Conservation (phyloP, 2,888 invertebrate species). For the Sarcophaga subvicina region DNA sequence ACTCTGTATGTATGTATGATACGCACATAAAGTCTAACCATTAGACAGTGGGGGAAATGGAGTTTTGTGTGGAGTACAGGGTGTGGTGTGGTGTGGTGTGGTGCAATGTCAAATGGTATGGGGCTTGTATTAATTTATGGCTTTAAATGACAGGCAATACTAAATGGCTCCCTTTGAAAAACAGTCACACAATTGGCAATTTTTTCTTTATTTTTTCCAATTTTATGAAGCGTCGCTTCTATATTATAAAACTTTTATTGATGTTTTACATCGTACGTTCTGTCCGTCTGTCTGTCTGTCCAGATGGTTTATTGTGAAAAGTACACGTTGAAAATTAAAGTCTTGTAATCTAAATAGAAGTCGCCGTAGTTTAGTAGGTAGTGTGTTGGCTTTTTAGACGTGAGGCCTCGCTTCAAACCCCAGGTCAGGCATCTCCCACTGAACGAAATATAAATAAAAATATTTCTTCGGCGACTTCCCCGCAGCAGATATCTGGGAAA, state of each 20-base stretch:
- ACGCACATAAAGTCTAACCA: background rate
- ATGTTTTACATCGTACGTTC: constrained; percentile 6
- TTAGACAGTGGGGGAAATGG: background rate
- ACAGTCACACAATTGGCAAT: background rate
- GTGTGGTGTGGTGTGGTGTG: background rate
- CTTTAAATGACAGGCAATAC: constrained; percentile 49
- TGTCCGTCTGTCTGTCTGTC: background rate
- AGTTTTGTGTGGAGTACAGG: background rate
- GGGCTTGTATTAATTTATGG: constrained; percentile 52
- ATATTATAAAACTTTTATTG: constrained; percentile 9
- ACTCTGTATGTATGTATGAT: background rate
- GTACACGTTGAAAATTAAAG: constrained; percentile 3
- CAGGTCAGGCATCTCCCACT: no score
- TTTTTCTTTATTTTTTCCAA: background rate
- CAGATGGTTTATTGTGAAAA: background rate
- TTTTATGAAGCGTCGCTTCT: background rate
- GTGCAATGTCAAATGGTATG: background rate
- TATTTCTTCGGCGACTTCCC: no score
- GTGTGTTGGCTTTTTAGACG: no score
- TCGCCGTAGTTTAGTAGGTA: no score
- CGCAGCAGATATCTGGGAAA: no score
- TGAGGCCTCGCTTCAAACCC: no score
- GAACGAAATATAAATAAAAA: no score
- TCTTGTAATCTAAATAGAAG: no score
- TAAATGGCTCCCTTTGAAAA: constrained; percentile 27